Percentiles rank a stretch among this genome's conserved stretches.
These are phyloP conservation scores for Chromoteleia sp. DNA, from an alignment of 2,888 invertebrate genomes.

Conservation along the genomic window DNA sequence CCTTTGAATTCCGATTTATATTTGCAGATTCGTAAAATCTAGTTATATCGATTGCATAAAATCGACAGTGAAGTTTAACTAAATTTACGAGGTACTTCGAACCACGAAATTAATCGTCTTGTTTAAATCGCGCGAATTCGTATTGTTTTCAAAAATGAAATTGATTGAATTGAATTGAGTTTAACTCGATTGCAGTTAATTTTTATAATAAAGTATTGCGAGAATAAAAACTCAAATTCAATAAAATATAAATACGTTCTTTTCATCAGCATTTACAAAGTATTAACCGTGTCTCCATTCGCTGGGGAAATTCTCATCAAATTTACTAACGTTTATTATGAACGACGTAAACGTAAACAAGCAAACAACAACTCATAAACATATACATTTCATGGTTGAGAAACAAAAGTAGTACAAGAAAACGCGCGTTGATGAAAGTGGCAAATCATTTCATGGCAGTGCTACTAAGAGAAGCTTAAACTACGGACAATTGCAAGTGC, in stretches of 20 bases:
- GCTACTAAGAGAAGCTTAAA: conserved; percentile 19
- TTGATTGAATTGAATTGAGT: too few species aligned
- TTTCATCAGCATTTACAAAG: too few species aligned
- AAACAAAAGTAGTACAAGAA: conserved; percentile 13
- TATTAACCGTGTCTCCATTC: too few species aligned
- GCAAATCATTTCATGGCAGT: conserved; percentile 47
- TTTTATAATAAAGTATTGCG: too few species aligned
- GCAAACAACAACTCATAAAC: conserved; percentile 15
- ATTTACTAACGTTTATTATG: too few species aligned
- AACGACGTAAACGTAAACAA: conserved; percentile 2
- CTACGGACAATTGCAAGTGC: conserved; percentile 67
- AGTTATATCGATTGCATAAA: conserved; percentile 19
- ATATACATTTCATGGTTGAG: neutral
- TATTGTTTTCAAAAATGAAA: neutral
- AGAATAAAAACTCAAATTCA: too few species aligned
- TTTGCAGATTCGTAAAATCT: neutral
- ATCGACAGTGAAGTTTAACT: conserved; percentile 17
- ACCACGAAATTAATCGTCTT: conserved; percentile 13
- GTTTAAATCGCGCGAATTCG: neutral
- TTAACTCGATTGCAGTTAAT: too few species aligned
- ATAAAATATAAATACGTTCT: too few species aligned
- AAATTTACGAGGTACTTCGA: conserved; percentile 21
- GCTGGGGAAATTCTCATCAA: too few species aligned
- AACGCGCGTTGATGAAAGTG: conserved; percentile 3
- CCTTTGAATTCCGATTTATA: neutral